These are phyloP conservation scores for Megaceryle alcyon DNA, from an alignment of 2,797 vertebrate species.

Conservation along the genomic window DNA sequence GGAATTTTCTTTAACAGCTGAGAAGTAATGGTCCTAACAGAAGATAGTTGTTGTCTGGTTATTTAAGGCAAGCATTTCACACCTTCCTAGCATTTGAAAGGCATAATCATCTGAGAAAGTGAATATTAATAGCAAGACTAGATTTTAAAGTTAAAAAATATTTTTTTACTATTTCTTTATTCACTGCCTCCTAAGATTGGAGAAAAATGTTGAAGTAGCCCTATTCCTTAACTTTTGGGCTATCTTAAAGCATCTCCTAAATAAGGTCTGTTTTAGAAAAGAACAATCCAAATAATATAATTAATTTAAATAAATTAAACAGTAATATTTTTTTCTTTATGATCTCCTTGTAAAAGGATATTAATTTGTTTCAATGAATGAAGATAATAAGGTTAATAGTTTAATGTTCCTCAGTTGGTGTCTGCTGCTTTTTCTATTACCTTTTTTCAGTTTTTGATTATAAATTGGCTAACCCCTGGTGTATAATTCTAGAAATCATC, in stretches of 20 bases:
- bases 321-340: constrained; percentile 53
- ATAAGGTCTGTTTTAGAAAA: neutral
- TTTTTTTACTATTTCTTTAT: neutral
- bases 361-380: constrained; percentile 66
- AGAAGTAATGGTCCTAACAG: neutral
- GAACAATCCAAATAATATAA: constrained; percentile 44
- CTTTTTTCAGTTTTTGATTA: constrained; percentile 66
- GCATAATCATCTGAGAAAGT: neutral
- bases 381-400: constrained; percentile 73
- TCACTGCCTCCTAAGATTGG: neutral
- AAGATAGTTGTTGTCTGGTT: neutral
- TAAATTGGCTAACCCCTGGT: constrained; percentile 67
- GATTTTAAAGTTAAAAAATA: neutral
- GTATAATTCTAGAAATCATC: constrained; percentile 66
- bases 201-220: neutral
- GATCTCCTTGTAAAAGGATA: constrained; percentile 46
- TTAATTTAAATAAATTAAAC: constrained; percentile 51
- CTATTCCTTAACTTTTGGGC: neutral
- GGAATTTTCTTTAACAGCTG: neutral
- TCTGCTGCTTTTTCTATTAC: constrained; percentile 67
- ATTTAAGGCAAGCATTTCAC: neutral
- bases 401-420: constrained; percentile 63
- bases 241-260: constrained; percentile 5
- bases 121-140: neutral
- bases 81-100: neutral